Evolutionary conservation across 2,888 invertebrate genomes (phyloP).

Genomic region (Maniola hyperantus): DNA sequence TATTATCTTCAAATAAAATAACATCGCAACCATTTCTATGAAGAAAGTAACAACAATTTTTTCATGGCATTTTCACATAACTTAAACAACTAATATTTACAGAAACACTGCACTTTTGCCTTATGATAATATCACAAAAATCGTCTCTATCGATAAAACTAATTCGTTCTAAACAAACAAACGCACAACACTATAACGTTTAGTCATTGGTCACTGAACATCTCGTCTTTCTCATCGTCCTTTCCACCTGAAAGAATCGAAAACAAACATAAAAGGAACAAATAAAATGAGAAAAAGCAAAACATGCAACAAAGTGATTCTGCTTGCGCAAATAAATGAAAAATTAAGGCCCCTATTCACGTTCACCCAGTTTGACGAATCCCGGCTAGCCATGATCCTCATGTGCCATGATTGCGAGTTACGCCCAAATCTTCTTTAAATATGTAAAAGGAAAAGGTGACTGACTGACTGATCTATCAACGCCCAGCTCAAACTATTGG

Average conservation of each 20-base stretch:
- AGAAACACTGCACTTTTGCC: conserved; percentile 64
- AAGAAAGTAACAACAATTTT: conserved; percentile 67
- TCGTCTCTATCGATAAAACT: conserved; percentile 73
- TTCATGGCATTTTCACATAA: conserved; percentile 65
- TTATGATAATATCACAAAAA: conserved; percentile 80
- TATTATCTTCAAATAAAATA: conserved; percentile 44
- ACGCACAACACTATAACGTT: conserved; percentile 55
- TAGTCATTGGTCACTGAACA: conserved; percentile 73
- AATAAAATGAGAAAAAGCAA: conserved; percentile 46
- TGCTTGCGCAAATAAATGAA: conserved; percentile 25
- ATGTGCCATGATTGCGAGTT: too few relatives aligned
- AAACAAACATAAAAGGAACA: conserved; percentile 67
- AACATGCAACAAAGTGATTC: conserved; percentile 36
- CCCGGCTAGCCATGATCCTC: too few relatives aligned
- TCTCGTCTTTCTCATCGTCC: conserved; percentile 76
- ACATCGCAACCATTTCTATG: conserved; percentile 56
- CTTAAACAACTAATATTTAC: conserved; percentile 75
- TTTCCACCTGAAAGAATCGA: conserved; percentile 77
- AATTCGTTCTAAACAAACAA: conserved; percentile 53
- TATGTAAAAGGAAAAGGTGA: too few relatives aligned
- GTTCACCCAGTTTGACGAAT: too few relatives aligned
- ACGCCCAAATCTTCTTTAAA: too few relatives aligned
- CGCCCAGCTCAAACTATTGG: too few relatives aligned
- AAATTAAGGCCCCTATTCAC: conserved; percentile 3
- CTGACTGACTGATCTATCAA: too few relatives aligned